These are phyloP conservation scores for Pyrocoelia pectoralis DNA, from an alignment of 2,888 invertebrate genomes.

Conservation along the genomic window DNA sequence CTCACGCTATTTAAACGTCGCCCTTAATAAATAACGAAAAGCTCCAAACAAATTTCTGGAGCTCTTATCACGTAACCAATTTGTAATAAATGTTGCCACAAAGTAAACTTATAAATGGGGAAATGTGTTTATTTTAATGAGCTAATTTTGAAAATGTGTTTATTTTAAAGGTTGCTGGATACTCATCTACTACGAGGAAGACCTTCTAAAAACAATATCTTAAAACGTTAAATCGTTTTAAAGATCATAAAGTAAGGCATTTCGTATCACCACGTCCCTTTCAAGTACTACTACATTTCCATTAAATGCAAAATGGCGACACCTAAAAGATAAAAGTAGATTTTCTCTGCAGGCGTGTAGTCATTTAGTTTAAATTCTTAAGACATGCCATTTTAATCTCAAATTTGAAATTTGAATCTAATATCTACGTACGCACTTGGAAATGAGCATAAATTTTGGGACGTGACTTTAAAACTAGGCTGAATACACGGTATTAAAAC, in stretches of 20 bases:
- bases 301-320: constrained; percentile 27
- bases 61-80: background rate
- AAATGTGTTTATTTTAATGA: constrained; percentile 5
- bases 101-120: background rate
- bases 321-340: constrained; percentile 30
- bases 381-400: constrained; percentile 12
- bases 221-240: constrained; percentile 21
- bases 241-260: constrained; percentile 21
- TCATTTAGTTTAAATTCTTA: constrained; percentile 30
- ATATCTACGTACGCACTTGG: constrained; percentile 22
- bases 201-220: constrained; percentile 21
- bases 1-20: too few species aligned
- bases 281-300: constrained; percentile 13
- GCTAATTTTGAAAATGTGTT: background rate
- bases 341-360: constrained; percentile 22
- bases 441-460: constrained; percentile 27
- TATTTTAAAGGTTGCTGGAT: constrained; percentile 10
- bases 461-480: constrained; percentile 25
- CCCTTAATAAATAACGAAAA: background rate
- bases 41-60: background rate
- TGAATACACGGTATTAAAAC: constrained; percentile 21
- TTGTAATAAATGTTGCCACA: background rate
- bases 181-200: constrained; percentile 6
- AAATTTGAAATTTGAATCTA: constrained; percentile 7
- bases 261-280: constrained; percentile 16